These are phyloP conservation scores for Cryptophagus acutangulus DNA, from an alignment of 2,888 invertebrate genomes.

Conservation along the genomic window DNA sequence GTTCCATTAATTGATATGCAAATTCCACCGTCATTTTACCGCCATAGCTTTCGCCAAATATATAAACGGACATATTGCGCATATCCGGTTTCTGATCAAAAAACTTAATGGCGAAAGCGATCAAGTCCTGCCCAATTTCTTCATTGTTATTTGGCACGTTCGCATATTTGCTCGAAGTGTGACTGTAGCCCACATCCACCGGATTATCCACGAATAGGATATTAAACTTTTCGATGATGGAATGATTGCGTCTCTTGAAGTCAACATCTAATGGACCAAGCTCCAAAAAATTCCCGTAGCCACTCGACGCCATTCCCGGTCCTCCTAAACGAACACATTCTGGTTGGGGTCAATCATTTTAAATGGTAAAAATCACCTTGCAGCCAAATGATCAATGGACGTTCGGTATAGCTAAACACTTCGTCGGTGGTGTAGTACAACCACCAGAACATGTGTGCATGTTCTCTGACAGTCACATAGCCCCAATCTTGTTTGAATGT, in stretches of 20 bases:
- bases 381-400: constrained; percentile 79
- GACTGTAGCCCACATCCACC: constrained; percentile 82
- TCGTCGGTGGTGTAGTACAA: constrained; percentile 64
- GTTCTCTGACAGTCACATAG: constrained; percentile 52
- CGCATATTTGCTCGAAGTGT: constrained; percentile 54
- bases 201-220: constrained; percentile 85
- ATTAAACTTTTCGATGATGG: constrained; percentile 57
- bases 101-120: constrained; percentile 65
- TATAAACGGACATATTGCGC: constrained; percentile 69
- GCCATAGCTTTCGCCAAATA: constrained; percentile 85
- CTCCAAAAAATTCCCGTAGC: constrained; percentile 75
- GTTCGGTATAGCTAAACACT: constrained; percentile 55
- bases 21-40: constrained; percentile 89
- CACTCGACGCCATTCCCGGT: constrained; percentile 45
- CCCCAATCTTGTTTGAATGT: constrained; percentile 53
- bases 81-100: constrained; percentile 65
- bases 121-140: constrained; percentile 68
- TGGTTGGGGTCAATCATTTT: neutral
- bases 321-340: too few relatives aligned
- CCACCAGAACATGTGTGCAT: constrained; percentile 63
- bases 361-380: constrained; percentile 46
- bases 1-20: constrained; percentile 52
- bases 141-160: constrained; percentile 54
- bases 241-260: constrained; percentile 48
- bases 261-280: constrained; percentile 68